A percentile compares a stretch with the other conserved stretches of the same genome.
Evolutionary conservation across 1,140 invertebrate genomes (phyloP).

Genomic region (Procambarus clarkii): DNA sequence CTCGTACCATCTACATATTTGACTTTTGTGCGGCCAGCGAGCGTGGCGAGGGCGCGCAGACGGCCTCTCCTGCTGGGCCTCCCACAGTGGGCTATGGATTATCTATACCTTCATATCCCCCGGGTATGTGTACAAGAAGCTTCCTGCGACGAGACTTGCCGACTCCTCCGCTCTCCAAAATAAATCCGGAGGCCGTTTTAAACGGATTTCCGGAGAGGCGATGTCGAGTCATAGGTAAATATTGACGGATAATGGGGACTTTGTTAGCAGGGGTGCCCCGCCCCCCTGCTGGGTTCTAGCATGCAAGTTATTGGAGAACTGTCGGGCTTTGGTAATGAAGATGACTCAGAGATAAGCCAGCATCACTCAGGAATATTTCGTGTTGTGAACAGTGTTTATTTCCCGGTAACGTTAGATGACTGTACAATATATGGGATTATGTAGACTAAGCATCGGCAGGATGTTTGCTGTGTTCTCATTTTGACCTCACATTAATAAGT

Average conservation of each 20-base stretch:
- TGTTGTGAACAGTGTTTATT: no score
- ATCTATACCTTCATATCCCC: not conserved
- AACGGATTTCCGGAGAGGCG: not conserved
- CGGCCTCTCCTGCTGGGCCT: not conserved
- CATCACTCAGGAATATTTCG: not conserved
- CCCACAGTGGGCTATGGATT: not conserved
- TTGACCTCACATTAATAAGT: no score
- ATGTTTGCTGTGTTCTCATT: no score
- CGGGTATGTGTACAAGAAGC: not conserved
- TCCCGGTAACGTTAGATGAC: no score
- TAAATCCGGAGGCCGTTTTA: not conserved
- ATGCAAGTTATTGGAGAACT: slow-evolving; percentile 17
- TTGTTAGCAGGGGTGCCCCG: not conserved
- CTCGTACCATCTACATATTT: slow-evolving; percentile 64
- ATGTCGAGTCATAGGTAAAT: slow-evolving; percentile 24
- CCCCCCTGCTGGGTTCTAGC: slow-evolving; percentile 7
- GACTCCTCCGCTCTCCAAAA: not conserved
- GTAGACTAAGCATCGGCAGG: no score
- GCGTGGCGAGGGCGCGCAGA: not conserved
- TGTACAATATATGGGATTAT: no score
- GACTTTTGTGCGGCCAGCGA: slow-evolving; percentile 36
- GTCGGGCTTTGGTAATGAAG: slow-evolving; percentile 25
- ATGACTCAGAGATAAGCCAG: not conserved
- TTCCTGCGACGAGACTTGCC: not conserved
- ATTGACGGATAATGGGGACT: slow-evolving; percentile 27